phyloP scores from a whole-genome alignment of 2,888 invertebrate species.

The Eugnorisma glareosa region DNA sequence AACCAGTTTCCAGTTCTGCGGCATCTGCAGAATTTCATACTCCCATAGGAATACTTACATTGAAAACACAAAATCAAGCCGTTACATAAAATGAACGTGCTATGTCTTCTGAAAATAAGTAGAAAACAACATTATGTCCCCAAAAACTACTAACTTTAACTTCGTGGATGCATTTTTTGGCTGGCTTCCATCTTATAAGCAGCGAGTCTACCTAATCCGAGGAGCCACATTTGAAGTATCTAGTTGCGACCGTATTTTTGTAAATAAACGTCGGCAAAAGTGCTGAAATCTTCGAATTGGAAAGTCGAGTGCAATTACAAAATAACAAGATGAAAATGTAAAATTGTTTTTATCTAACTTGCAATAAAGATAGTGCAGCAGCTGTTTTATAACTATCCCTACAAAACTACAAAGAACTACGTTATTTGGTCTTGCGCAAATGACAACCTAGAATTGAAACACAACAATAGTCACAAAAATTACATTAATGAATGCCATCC shows the following conservation, averaged over 20 bases:
- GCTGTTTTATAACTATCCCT: neutral
- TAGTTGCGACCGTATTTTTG: conserved; percentile 25
- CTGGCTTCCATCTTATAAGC: conserved; percentile 58
- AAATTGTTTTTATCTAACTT: conserved; percentile 4
- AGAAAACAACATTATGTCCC: conserved; percentile 38
- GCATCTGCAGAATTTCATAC: conserved; percentile 31
- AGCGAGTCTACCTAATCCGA: conserved; percentile 38
- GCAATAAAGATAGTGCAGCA: neutral
- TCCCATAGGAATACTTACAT: neutral
- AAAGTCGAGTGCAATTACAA: conserved; percentile 10
- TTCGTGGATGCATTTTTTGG: conserved; percentile 61
- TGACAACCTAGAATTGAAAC: conserved; percentile 18
- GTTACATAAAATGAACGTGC: conserved; percentile 39
- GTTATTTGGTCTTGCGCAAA: neutral
- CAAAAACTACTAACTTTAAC: conserved; percentile 52
- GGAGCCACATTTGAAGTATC: conserved; percentile 39
- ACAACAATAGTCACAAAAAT: conserved; percentile 29
- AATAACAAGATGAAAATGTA: conserved; percentile 8
- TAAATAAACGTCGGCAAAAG: neutral
- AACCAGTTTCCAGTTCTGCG: conserved; percentile 2
- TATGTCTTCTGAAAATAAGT: conserved; percentile 44
- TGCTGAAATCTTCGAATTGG: conserved; percentile 1
- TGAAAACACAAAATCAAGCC: conserved; percentile 23
- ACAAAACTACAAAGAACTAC: neutral
- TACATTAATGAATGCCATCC: conserved; percentile 59